Conservation (phyloP, 2,797 vertebrate species). For the Helicolenus hilgendorfi region DNA sequence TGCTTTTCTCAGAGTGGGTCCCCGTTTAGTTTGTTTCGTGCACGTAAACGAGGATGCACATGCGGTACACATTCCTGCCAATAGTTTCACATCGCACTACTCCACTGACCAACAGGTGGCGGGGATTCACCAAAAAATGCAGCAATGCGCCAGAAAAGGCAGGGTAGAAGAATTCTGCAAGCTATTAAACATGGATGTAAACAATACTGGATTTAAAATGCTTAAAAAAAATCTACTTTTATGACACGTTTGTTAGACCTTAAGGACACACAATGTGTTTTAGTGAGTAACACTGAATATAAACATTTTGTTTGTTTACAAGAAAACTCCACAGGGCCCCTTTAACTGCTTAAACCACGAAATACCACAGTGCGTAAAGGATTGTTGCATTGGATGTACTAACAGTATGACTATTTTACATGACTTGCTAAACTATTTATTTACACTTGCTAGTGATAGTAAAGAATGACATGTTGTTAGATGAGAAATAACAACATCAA, state of each 20-base stretch:
- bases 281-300: constrained; percentile 1
- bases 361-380: constrained; percentile 34
- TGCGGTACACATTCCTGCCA: background rate
- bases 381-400: constrained; percentile 66
- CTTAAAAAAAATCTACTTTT: background rate
- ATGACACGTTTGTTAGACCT: background rate
- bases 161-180: background rate
- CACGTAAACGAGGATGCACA: background rate
- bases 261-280: background rate
- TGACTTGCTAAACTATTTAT: constrained; percentile 81
- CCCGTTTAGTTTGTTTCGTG: background rate
- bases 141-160: background rate
- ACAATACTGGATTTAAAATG: background rate
- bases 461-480: constrained; percentile 82
- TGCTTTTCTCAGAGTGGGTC: background rate
- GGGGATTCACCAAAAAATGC: background rate
- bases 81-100: background rate
- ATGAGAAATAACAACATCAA: constrained; percentile 71
- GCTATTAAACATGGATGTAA: background rate
- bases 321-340: constrained; percentile 9
- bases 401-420: constrained; percentile 79
- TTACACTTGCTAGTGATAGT: constrained; percentile 79
- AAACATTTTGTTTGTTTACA: background rate
- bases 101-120: background rate
- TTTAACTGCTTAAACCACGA: constrained; percentile 7